phyloP scores from a whole-genome alignment of 1,140 invertebrate species.

The Caenorhabditis inopinata region DNA sequence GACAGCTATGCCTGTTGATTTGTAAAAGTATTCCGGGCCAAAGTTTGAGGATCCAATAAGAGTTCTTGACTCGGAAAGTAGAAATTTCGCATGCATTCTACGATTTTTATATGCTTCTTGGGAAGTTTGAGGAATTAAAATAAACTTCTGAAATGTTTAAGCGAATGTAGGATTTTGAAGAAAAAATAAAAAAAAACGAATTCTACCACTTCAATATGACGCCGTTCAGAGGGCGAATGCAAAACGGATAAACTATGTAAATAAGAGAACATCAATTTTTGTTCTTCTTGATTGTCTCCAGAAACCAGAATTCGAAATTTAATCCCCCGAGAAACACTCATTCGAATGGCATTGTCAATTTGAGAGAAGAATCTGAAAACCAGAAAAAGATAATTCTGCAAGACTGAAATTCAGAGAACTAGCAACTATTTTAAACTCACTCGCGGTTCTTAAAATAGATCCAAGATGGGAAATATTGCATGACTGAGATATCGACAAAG shows the following conservation, averaged over 20 bases:
- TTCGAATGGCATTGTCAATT: constrained; percentile 12
- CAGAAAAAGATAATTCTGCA: no score
- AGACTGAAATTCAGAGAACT: no score
- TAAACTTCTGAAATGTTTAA: constrained; percentile 7
- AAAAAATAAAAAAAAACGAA: neutral
- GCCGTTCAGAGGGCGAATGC: neutral
- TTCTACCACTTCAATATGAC: neutral
- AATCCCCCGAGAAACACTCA: constrained; percentile 23
- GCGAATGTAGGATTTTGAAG: no score
- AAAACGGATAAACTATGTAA: neutral
- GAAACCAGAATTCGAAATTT: neutral
- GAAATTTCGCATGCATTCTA: constrained; percentile 1
- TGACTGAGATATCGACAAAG: neutral
- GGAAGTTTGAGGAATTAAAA: constrained; percentile 11
- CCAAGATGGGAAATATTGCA: constrained; percentile 20
- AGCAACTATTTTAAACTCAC: no score
- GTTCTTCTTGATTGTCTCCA: constrained; percentile 14
- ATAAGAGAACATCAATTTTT: constrained; percentile 7
- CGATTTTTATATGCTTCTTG: constrained; percentile 14
- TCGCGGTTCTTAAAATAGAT: constrained; percentile 22
- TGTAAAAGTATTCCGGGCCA: constrained; percentile 15
- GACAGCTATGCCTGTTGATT: constrained; percentile 1
- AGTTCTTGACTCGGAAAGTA: neutral
- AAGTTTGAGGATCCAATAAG: constrained; percentile 7
- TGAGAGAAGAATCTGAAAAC: neutral